Evolutionary conservation across 2,113 vertebrate genomes (phyloP), one percentile per base, ranked within the genome.

Genomic region (Xenotilapia flavipinnis): DNA sequence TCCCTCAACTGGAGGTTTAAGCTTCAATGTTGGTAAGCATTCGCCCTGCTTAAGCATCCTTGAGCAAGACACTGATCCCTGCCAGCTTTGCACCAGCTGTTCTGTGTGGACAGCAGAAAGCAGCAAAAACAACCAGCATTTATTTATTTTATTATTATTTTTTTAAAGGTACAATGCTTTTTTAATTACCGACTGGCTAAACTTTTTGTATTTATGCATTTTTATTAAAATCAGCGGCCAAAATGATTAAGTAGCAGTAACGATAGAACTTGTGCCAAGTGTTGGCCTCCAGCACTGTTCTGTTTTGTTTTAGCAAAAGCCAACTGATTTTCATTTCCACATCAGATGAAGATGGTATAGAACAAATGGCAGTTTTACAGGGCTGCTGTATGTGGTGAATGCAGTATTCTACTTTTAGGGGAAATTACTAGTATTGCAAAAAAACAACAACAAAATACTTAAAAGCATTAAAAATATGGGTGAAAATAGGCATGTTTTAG

Each of bases 1-100:
- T 87, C 84, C 86, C 82, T 91, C 87, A 88, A 84, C 82, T 47
- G 83, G 81, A 86, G 82, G 54, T 91, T 92, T 94, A 93, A 93
- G 90, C 84, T 75, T 89, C 75, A 82, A 75, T 86, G 79, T 85
- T 87, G 86, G 87, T 86, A 87, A 86, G 90, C 80, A 85, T 77
- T 89, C 38, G 1, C 42, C 81, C 87, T 79, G 82, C 86, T 91
- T 88, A 93, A 92, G 87, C 82, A 90, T 90, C 89, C 82, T 91
- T 86, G 68, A 87, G 88, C 68, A 89, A 88, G 90, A 88, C 86
- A 84, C 85, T 89, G 85, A 94, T 92, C 91, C 82, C 79, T 88
- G 79, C n/a, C 82, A 89, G 86, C 86, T 86, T 81, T 90, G 13
- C 13, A 47, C 42, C 19, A 28, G 45, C 82, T 60, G 75, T 79